Evolutionary conservation across 2,888 invertebrate species (phyloP), one percentile per base, ranked within the genome.

Genomic region (Phaedon cochleariae): DNA sequence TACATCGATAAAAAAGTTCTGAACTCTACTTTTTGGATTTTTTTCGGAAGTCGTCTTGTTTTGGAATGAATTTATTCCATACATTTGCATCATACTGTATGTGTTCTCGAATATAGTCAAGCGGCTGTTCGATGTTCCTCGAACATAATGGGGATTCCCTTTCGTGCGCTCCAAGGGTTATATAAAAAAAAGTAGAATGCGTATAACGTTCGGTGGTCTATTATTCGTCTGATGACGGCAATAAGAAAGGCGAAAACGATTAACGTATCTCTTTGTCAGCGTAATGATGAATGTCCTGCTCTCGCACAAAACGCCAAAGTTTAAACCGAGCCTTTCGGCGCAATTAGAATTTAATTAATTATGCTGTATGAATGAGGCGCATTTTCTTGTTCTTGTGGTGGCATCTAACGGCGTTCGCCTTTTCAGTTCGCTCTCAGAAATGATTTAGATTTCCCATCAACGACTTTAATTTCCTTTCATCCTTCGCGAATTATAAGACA

Each of bases 261-360:
- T 81, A 83, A 79, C 79, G 82, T 82, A 80, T 81, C 75, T 81
- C 81, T 82, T 83, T 83, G 82, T 83, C 81, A 81, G 69, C 75
- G 71, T 78, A 81, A 82, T 83, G 83, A 83, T 83, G 82, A 82
- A 83, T 83, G 80, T 80, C 79, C 79, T 81, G 77, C 74, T 74
- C 77, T 75, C 34, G 74, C 77, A 79, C 80, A 81, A 82, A 82
- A 83, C 82, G 80, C 73, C 74, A 80, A 82, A 79, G 81, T 82
- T 82, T 79, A 79, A 81, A 76, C 74, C 80, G 77, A 75, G 77
- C 41, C 77, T 69, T 76, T 76, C 79, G 80, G 78, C 78, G 82
- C 83, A 83, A 83, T 83, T 83, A 83, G 82, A 83, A 80, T 83
- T 82, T 83, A 83, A 83, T 83, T 83, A 83, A 83, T 83, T 83